Base-by-base conservation (phyloP, 1,140 invertebrate genomes). In the Subanguina moxae region DNA sequence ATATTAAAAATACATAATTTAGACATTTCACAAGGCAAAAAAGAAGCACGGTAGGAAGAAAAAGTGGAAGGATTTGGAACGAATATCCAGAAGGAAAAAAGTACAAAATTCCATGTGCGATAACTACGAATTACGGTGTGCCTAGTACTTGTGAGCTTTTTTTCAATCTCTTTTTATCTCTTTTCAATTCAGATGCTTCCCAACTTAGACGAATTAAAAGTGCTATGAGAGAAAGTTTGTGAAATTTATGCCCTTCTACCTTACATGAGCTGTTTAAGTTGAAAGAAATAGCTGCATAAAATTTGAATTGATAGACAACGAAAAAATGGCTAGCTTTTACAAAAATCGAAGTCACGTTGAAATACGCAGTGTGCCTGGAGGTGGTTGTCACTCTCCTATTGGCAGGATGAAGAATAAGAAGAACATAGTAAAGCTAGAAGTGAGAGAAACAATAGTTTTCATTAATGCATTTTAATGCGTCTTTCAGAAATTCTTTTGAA, bases 341-440 rank as follows among this genome's bases (percentile, higher is more conserved):
- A 52, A 52, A 25, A 52, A 52, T 52, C 3, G 17, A 52, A 52
- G 48, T 25, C 48, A 52, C 48, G 48, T 52, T 5, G 48, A 52
- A 25, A 52, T 52, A 19, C n/a, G 17, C 1, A 52, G 23, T 52
- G 48, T 52, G 1, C 8, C 23, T 3, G 48, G 48, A 19, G 48
- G 48, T 8, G 48, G 48, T 7, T 52, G 48, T 15, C 48, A 52
- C 15, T 21, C n/a, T 7, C 3, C 17, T 25, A 52, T 52, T 52
- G 48, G 48, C 3, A 52, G 48, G 48, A 52, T 25, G n/a, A 52
- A 52, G 17, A 25, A 25, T 15, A 19, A 52, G 17, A 52, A 52
- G 15, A 52, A 52, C 48, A 52, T 52, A 15, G 48, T 52, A 5
- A 52, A 52, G 17, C 48, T 52, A 25, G 48, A 52, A 25, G 23